These are phyloP conservation scores for Phocides pigmalion DNA, from an alignment of 1,140 invertebrate genomes.

Conservation along the genomic window DNA sequence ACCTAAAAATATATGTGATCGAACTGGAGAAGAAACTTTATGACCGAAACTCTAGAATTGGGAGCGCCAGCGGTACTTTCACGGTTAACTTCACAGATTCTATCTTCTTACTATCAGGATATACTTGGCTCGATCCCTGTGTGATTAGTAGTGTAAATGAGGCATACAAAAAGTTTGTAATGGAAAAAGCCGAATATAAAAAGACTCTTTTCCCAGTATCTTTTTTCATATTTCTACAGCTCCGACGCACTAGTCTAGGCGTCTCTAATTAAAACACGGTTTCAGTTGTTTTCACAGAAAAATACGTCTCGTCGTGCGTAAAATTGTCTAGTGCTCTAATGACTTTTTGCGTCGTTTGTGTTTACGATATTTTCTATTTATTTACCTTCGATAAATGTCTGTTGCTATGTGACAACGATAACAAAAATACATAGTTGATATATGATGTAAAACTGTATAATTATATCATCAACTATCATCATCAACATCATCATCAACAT, in stretches of 20 bases:
- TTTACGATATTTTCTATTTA: not conserved
- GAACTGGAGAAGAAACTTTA: too few species aligned
- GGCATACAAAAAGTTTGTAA: not conserved
- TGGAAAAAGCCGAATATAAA: slow-evolving; percentile 12
- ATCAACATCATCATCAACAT: too few species aligned
- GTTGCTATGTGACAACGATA: too few species aligned
- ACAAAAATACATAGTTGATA: too few species aligned
- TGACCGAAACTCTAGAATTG: too few species aligned
- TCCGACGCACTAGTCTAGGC: slow-evolving; percentile 30
- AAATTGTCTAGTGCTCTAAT: slow-evolving; percentile 17
- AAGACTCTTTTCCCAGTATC: slow-evolving; percentile 4
- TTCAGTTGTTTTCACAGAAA: slow-evolving; percentile 24
- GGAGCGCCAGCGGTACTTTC: too few species aligned
- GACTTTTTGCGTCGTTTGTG: slow-evolving; percentile 9
- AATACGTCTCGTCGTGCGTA: slow-evolving; percentile 27
- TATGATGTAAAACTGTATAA: too few species aligned
- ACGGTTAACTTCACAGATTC: too few species aligned
- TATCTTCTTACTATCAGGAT: not conserved
- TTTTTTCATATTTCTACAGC: slow-evolving; percentile 27
- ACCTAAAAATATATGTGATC: too few species aligned
- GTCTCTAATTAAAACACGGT: slow-evolving; percentile 35
- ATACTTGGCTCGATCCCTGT: not conserved
- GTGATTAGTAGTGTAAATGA: slow-evolving; percentile 18
- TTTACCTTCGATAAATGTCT: not conserved
- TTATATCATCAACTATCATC: too few species aligned